Conservation (phyloP, 1,140 invertebrate genomes). For the Alviniconcha marisindica region DNA sequence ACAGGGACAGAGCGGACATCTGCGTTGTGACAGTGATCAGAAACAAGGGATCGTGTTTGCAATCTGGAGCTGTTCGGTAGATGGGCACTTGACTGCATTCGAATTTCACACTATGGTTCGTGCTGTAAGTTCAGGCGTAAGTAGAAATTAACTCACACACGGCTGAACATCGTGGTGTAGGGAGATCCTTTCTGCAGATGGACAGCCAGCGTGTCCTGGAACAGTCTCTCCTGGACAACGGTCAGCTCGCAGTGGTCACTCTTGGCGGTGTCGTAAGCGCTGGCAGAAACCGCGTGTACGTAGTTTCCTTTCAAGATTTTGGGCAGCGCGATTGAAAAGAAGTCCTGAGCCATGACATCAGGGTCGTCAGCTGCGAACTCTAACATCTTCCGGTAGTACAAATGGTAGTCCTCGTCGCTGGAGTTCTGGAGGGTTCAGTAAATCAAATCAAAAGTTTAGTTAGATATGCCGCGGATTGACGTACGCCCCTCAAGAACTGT, state of each 20-base stretch:
- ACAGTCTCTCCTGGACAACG: conserved; percentile 2
- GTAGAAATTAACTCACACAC: neutral
- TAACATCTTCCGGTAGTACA: neutral
- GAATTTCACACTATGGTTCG: no score
- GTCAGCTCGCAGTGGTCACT: neutral
- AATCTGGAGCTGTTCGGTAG: no score
- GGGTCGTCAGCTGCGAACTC: neutral
- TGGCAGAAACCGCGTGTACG: neutral
- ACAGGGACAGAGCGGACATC: no score
- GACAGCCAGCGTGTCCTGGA: neutral
- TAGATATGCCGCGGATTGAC: no score
- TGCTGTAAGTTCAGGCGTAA: neutral
- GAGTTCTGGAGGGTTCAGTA: no score
- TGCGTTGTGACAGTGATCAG: no score
- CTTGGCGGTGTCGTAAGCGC: neutral
- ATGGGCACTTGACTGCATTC: no score
- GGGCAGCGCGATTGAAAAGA: neutral
- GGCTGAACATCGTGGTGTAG: neutral
- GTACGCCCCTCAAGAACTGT: no score
- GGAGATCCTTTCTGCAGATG: conserved; percentile 23
- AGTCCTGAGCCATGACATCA: neutral
- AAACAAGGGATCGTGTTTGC: no score
- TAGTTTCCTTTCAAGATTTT: neutral
- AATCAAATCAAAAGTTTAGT: no score
- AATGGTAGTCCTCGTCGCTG: neutral